Conservation (phyloP, 2,113 vertebrate genomes). For the Chaenogobius annularis region DNA sequence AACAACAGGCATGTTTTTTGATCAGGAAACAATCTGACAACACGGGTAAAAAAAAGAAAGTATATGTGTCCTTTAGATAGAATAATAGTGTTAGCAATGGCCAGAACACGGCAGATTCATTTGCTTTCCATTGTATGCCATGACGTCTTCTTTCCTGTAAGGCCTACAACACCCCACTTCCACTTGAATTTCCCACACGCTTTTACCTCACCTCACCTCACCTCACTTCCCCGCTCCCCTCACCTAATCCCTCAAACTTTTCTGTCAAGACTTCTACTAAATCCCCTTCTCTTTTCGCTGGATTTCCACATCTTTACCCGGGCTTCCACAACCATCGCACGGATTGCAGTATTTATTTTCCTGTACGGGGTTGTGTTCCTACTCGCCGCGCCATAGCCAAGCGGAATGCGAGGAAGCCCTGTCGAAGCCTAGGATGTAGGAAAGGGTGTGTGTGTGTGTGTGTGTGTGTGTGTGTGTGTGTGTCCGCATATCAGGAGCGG, state of each 20-base stretch:
- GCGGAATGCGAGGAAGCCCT: constrained; percentile 74
- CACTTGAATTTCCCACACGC: neutral
- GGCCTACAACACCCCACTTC: neutral
- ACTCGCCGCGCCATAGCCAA: neutral
- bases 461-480: no score
- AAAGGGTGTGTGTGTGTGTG: constrained; percentile 46
- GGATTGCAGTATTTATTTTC: constrained; percentile 16
- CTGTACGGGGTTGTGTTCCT: constrained; percentile 7
- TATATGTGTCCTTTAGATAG: no score
- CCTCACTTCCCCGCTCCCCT: neutral
- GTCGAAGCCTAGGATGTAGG: constrained; percentile 71
- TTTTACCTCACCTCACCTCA: neutral
- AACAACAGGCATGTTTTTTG: no score
- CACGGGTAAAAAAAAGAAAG: no score
- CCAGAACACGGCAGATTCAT: no score
- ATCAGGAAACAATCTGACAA: no score
- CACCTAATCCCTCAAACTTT: neutral
- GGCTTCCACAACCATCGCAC: neutral
- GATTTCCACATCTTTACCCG: neutral
- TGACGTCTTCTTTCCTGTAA: no score
- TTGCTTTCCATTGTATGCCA: no score
- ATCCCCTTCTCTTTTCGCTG: neutral
- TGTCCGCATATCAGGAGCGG: constrained; percentile 39
- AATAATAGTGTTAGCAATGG: no score
- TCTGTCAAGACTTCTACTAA: neutral